These are phyloP conservation scores for Pantala flavescens DNA, from an alignment of 1,140 invertebrate species.

Conservation along the genomic window DNA sequence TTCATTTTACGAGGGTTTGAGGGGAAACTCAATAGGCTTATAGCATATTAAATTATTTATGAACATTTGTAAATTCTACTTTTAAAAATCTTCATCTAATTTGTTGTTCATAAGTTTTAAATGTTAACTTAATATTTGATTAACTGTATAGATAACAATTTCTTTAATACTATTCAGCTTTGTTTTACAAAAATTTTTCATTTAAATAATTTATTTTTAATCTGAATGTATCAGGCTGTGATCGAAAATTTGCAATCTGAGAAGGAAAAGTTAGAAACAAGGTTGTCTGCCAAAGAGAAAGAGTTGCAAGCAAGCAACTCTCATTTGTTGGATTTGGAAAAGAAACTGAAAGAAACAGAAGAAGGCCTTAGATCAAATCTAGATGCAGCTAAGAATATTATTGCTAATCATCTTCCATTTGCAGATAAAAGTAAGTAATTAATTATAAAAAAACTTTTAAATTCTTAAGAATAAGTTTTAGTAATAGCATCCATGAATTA, in stretches of 20 bases:
- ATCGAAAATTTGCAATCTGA: constrained; percentile 38
- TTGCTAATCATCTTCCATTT: constrained; percentile 21
- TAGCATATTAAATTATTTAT: no score
- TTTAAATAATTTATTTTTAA: not conserved
- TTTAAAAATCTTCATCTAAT: no score
- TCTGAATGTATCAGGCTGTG: no score
- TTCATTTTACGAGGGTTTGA: no score
- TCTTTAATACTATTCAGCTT: no score
- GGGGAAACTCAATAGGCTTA: no score
- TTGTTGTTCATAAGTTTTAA: no score
- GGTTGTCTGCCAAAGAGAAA: constrained; percentile 9
- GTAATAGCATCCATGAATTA: no score
- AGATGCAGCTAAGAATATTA: constrained; percentile 14
- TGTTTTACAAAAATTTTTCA: no score
- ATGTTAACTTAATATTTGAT: no score
- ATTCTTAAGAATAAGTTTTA: not conserved
- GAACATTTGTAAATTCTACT: no score
- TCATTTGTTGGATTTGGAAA: constrained; percentile 24
- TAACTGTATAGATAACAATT: no score
- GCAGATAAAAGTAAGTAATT: constrained; percentile 17
- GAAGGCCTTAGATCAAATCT: constrained; percentile 18
- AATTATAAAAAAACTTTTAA: not conserved
- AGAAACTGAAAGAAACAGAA: constrained; percentile 24
- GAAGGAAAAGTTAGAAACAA: not conserved
- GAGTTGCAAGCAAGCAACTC: not conserved